Evolutionary conservation across 2,113 vertebrate genomes (phyloP).

Genomic region (Holacanthus passer): DNA sequence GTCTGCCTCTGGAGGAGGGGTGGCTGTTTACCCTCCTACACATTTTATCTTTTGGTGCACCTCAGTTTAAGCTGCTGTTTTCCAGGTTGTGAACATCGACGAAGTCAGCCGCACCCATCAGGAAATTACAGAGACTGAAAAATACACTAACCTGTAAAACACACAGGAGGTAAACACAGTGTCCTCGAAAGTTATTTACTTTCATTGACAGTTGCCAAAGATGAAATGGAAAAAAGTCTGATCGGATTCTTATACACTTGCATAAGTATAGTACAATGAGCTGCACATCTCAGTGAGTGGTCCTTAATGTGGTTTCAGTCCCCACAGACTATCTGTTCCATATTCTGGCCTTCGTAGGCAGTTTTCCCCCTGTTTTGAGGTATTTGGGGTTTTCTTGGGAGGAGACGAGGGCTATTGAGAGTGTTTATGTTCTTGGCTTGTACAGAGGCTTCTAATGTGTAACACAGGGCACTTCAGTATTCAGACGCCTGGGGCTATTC

Average conservation of each 20-base stretch:
- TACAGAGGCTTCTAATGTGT: conserved; percentile 78
- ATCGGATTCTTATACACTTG: background rate
- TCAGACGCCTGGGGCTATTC: conserved; percentile 83
- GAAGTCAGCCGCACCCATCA: background rate
- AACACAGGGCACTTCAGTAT: conserved; percentile 78
- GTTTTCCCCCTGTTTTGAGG: conserved; percentile 54
- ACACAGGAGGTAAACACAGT: background rate
- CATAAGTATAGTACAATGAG: conserved; percentile 55
- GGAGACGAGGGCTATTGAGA: conserved; percentile 73
- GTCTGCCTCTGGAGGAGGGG: conserved; percentile 48
- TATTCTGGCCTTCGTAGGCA: conserved; percentile 45
- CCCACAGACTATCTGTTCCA: conserved; percentile 59
- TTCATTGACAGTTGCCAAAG: conserved; percentile 1
- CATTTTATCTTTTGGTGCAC: conserved; percentile 44
- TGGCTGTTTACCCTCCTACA: conserved; percentile 56
- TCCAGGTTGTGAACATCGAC: conserved; percentile 11
- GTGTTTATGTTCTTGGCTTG: conserved; percentile 80
- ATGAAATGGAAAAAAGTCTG: conserved; percentile 27
- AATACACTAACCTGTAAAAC: background rate
- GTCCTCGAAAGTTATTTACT: conserved; percentile 27
- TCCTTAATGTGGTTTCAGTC: conserved; percentile 63
- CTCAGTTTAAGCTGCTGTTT: conserved; percentile 48
- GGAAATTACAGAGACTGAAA: background rate
- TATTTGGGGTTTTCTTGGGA: conserved; percentile 72
- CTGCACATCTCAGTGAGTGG: conserved; percentile 49